These are phyloP conservation scores for Anaspis maculata DNA, from an alignment of 2,888 invertebrate species.

Conservation along the genomic window DNA sequence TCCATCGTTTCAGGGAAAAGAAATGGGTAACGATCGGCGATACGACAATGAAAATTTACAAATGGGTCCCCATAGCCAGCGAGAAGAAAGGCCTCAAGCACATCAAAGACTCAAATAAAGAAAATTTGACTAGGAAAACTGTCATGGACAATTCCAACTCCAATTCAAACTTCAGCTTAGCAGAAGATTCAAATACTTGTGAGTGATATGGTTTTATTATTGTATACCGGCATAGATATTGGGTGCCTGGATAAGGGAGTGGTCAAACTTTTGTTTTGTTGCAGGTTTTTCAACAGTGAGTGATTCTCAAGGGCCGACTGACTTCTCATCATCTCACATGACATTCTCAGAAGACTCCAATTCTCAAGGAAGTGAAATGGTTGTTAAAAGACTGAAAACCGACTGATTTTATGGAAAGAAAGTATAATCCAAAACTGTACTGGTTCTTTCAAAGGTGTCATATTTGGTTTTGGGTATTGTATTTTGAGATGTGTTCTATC, in stretches of 20 bases:
- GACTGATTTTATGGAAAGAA: slow-evolving; percentile 45
- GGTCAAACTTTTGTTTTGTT: no score
- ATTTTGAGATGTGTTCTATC: no score
- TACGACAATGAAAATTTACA: slow-evolving; percentile 97
- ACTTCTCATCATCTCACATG: slow-evolving; percentile 70
- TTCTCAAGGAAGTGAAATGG: slow-evolving; percentile 76
- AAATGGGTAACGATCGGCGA: slow-evolving; percentile 99
- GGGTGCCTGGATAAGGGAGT: no score
- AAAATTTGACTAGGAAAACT: slow-evolving; percentile 63
- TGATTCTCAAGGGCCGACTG: slow-evolving; percentile 82
- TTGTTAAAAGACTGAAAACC: slow-evolving; percentile 70
- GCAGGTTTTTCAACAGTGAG: slow-evolving; percentile 84
- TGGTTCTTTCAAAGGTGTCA: no score
- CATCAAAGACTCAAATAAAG: slow-evolving; percentile 64
- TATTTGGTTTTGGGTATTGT: no score
- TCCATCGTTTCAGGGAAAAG: slow-evolving; percentile 71
- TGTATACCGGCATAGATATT: slow-evolving; percentile 1
- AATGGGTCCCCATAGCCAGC: slow-evolving; percentile 93
- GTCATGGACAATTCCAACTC: slow-evolving; percentile 71
- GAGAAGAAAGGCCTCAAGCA: slow-evolving; percentile 60
- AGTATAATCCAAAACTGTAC: no score
- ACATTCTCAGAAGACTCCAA: slow-evolving; percentile 88
- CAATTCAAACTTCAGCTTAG: slow-evolving; percentile 74
- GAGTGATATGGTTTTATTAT: slow-evolving; percentile 35
- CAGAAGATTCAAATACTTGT: slow-evolving; percentile 90